Evolutionary conservation across 2,797 vertebrate species (phyloP), one percentile per base, ranked within the genome.

Genomic region (Girardinus metallicus): DNA sequence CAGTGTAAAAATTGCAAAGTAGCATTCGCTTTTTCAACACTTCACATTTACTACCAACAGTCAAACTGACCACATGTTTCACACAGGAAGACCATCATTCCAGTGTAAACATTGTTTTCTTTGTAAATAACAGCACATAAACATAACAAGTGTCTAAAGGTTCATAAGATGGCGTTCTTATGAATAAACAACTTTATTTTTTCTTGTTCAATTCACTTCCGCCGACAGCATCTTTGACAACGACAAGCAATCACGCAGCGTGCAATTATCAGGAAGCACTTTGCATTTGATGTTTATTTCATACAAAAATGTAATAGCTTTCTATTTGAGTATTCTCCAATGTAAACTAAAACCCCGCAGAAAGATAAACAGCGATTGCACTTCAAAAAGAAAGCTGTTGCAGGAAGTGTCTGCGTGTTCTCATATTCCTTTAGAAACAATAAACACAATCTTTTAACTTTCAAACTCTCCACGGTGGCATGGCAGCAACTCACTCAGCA

Each of bases 371-470:
- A 93, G 80, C 85, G 80, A 90, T 84, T 87, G 80, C 83, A 91
- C 91, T 92, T 94, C 90, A 94, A 93, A 93, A 88, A 86, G 89
- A 79, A 82, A 77, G 82, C 86, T 36, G 88, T 86, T 90, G 91
- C 87, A 91, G 84, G 74, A 89, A 91, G 83, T 78, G 84, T 86
- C 91, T 91, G 85, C 31, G 83, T 87, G 85, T 89, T 94, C 84
- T 86, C 85, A 76, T 80, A 91, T 93, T 94, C 88, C 85, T 92
- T 93, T 89, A 89, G 92, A 94, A 91, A 94, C 91, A 91, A 93
- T 94, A 93, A 94, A 93, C 91, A 89, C 75, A 29, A 46, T 87
- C 89, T 95, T 94, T 94, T 92, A 94, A 94, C 89, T 91, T 86
- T 78, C 85, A 91, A 88, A 87, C 88, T 90, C 90, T 92, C 92